Evolutionary conservation across 1,140 invertebrate species (phyloP), one percentile per base, ranked within the genome.

Genomic region (Diachasmimorpha longicaudata): DNA sequence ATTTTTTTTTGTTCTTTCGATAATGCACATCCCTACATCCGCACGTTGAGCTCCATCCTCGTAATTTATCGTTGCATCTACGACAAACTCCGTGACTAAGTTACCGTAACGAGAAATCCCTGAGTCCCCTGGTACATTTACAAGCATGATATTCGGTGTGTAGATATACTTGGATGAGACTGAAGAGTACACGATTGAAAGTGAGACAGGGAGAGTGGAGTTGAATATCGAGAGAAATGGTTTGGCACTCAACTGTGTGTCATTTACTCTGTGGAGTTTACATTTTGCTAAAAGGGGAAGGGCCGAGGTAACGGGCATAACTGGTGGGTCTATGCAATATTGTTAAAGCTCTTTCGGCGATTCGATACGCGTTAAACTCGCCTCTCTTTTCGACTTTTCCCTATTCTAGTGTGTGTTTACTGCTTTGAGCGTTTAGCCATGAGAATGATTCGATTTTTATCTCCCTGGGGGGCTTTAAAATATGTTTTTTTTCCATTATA

Each of bases 231-330:
- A 48, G 21, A 48, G 46, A 25, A 52, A 37, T 52, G 46, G 46
- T 5, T 74, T 46, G 16, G 58, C 11, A 74, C 68, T 69, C 44
- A 77, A 66, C 75, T 52, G 81, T 80, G 76, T 72, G 78, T 82
- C 79, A 76, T 83, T 80, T 77, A n/a, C n/a, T n/a, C n/a, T n/a
- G n/a, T n/a, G n/a, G 74, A 83, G 82, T 83, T 84, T 84, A 79
- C 79, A 76, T 81, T 79, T 70, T 37, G 68, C 25, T 75, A 67
- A 79, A 78, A 81, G 79, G 82, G 48, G 16, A 16, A 19, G 14
- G 48, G 14, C 14, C 4, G 48, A 6, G 48, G n/a, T 52, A 19
- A 31, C 31, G 48, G 48, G 83, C 79, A 76, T 79, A 55, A 74
- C 37, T 72, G 16, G 42, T 55, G 48, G 68, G 55, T 68, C 37